Evolutionary conservation across 2,797 vertebrate genomes (phyloP).

Genomic region (Eupleurogrammus muticus): DNA sequence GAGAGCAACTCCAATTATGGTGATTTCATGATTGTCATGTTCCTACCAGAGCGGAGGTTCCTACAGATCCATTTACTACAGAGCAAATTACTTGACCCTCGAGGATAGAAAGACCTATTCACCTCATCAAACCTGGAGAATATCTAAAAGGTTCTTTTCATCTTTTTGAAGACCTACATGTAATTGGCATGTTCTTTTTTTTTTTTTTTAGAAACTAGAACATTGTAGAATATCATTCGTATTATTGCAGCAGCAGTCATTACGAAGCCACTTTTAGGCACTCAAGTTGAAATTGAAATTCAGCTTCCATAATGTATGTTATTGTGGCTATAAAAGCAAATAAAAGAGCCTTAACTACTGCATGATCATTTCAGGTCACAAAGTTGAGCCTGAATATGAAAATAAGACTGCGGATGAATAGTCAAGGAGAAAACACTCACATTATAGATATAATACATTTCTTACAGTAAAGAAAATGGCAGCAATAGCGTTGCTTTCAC

Average conservation of each 20-base stretch:
- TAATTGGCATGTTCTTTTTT: slow-evolving; percentile 6
- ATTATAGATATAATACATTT: slow-evolving; percentile 1
- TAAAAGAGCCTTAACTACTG: slow-evolving; percentile 14
- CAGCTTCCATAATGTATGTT: neutral
- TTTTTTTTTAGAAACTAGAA: neutral
- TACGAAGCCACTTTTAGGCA: neutral
- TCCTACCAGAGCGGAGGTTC: slow-evolving; percentile 34
- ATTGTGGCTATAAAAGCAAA: neutral
- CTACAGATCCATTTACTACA: slow-evolving; percentile 27
- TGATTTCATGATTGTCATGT: slow-evolving; percentile 59
- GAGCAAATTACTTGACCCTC: slow-evolving; percentile 50
- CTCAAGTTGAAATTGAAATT: neutral
- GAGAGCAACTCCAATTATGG: slow-evolving; percentile 61
- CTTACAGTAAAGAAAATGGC: neutral
- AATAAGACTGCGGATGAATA: slow-evolving; percentile 6
- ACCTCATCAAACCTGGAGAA: slow-evolving; percentile 32
- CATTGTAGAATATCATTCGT: neutral
- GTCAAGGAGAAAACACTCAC: slow-evolving; percentile 14
- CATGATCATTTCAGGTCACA: neutral
- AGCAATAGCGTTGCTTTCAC: neutral
- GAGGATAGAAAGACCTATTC: slow-evolving; percentile 17
- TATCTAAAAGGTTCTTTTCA: neutral
- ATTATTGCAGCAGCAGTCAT: slow-evolving; percentile 5
- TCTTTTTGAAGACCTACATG: too few relatives aligned
- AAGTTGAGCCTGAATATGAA: neutral